Base-by-base conservation (phyloP, 2,888 invertebrate genomes). In the Drosophila tanythrix region DNA sequence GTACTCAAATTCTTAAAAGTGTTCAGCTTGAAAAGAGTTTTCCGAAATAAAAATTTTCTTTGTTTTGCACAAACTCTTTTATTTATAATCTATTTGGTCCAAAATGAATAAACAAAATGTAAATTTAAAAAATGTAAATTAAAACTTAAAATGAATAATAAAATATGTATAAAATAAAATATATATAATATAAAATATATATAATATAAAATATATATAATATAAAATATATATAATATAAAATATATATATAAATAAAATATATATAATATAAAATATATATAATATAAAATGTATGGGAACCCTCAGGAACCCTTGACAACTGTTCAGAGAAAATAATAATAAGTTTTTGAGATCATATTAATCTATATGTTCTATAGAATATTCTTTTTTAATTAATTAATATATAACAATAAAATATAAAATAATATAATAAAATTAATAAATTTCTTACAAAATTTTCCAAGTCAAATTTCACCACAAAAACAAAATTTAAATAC, bases 211-310 rank as follows among this genome's bases (percentile, higher is more conserved):
- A n/a, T 3, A n/a, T 11, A 10, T n/a, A 21, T 21, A 21, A 21
- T 21, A 21, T 21, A 21, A 21, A 21, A 21, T 21, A 21, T n/a
- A 18, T 8, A n/a, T 10, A 0, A 38, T 8, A n/a, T n/a, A 40
- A n/a, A 1, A n/a, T 3, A n/a, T 11, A 10, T n/a, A 21, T 21
- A 21, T n/a, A 21, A 21, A 21, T 21, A 21, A 21, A 21, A 21
- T 21, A 21, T 21, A 21, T 21, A 21, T 21, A 21, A 21, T 21
- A 46, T 1, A 7, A 3, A 15, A 21, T 13, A 7, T n/a, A 18
- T 8, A n/a, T 10, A 0, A 38, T 8, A n/a, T n/a, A 40, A n/a
- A 1, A n/a, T 3, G 10, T 11, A 10, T n/a, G 0, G n/a, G 10
- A n/a, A n/a, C 1, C 3, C 7, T 35, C 18, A 21, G 11, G 1